phyloP scores from a whole-genome alignment of 2,888 invertebrate species.

The Blastobasis lacticolella region DNA sequence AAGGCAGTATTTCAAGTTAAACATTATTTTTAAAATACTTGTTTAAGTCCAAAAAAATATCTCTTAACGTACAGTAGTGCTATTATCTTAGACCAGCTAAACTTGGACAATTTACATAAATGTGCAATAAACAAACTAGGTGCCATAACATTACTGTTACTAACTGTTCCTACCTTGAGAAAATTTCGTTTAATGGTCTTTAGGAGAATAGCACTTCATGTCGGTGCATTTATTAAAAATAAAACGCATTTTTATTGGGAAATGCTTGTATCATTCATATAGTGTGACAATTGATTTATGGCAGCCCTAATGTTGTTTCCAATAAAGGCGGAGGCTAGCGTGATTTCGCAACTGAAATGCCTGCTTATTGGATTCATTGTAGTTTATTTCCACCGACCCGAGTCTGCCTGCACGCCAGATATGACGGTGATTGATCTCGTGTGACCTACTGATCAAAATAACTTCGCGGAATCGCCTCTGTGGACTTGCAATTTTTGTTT shows the following conservation, averaged over 20 bases:
- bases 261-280: too few relatives aligned
- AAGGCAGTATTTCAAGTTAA: too few relatives aligned
- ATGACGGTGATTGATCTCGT: not conserved
- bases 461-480: not conserved
- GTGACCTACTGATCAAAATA: not conserved
- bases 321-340: not conserved
- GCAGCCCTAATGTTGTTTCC: too few relatives aligned
- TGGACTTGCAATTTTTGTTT: not conserved
- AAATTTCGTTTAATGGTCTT: constrained; percentile 1
- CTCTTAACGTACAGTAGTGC: not conserved
- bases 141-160: constrained; percentile 5
- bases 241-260: not conserved
- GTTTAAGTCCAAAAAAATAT: too few relatives aligned
- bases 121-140: constrained; percentile 3
- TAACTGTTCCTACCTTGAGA: not conserved
- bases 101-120: not conserved
- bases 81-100: not conserved
- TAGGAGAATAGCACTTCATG: constrained; percentile 1
- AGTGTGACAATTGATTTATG: too few relatives aligned
- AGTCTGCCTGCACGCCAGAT: not conserved
- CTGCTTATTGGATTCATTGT: not conserved
- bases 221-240: constrained; percentile 3
- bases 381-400: too few relatives aligned
- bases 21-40: too few relatives aligned
- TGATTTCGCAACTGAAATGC: not conserved